A percentile compares a stretch with the other conserved stretches of the same genome.
phyloP scores from a whole-genome alignment of 2,888 invertebrate species.

The Strigamia crassipes region DNA sequence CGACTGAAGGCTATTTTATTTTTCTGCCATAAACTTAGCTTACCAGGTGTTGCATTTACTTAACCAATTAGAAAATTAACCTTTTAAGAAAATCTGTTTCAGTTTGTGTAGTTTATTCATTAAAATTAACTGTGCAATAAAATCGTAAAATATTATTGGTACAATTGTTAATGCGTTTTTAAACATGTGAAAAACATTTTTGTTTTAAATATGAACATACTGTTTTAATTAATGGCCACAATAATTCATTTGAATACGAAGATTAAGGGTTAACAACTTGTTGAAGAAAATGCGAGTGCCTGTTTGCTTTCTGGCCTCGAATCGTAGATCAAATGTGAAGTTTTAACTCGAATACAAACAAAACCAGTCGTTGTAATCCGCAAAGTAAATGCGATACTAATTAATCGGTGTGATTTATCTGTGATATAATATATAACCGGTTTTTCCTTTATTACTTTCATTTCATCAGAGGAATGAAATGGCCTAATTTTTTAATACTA shows the following conservation, averaged over 20 bases:
- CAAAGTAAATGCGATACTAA: neutral
- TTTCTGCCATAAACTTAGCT: neutral
- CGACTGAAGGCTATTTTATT: conserved; percentile 25
- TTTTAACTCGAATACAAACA: neutral
- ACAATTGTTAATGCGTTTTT: neutral
- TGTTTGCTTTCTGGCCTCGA: neutral
- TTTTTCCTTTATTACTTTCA: neutral
- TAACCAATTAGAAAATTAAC: neutral
- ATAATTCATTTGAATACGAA: neutral
- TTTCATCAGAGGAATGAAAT: neutral
- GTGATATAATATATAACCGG: neutral
- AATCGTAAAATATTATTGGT: neutral
- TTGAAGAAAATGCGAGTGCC: neutral
- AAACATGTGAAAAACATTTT: neutral
- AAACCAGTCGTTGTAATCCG: neutral
- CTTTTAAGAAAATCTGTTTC: neutral
- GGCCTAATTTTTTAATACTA: neutral
- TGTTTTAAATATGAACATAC: neutral
- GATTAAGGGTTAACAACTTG: neutral
- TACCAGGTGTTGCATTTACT: neutral
- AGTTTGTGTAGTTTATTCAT: neutral
- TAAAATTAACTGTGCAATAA: neutral
- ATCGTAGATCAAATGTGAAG: neutral
- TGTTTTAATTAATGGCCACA: neutral
- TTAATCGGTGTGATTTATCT: neutral